These are phyloP conservation scores for Bungarus multicinctus DNA, from an alignment of 2,113 vertebrate genomes.

Conservation along the genomic window DNA sequence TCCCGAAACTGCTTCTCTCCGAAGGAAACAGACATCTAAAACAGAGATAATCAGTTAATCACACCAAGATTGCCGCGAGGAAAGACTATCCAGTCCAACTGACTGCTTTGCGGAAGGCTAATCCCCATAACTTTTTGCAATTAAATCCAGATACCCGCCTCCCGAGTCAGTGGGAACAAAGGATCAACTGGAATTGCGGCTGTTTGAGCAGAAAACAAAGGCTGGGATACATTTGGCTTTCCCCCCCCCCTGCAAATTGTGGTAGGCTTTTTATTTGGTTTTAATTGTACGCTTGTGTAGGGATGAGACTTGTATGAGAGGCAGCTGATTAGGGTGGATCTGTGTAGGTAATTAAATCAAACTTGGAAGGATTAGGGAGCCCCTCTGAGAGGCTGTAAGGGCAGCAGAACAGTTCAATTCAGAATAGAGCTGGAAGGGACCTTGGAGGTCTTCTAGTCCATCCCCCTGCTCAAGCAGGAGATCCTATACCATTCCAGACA, in stretches of 20 bases:
- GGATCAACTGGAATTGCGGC: not conserved
- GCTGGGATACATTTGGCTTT: not conserved
- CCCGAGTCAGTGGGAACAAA: not conserved
- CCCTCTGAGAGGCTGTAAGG: not conserved
- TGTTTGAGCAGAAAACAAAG: not conserved
- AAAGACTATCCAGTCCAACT: not conserved
- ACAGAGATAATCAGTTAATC: not conserved
- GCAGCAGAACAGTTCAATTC: not conserved
- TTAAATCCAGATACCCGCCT: not conserved
- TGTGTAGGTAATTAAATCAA: not conserved
- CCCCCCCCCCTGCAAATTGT: fast-evolving
- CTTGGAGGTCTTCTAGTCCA: not conserved
- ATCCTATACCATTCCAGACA: not conserved
- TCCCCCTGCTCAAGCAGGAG: not conserved
- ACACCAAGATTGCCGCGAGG: not conserved
- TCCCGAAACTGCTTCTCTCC: not conserved
- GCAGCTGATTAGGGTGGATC: not conserved
- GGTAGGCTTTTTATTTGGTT: not conserved
- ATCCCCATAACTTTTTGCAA: not conserved
- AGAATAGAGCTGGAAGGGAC: not conserved
- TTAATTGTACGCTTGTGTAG: not conserved
- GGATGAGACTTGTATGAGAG: not conserved
- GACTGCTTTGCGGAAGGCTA: not conserved
- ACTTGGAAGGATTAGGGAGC: too few relatives aligned
- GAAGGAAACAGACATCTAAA: not conserved